phyloP scores from a whole-genome alignment of 2,113 vertebrate genomes.

The Poecile atricapillus region DNA sequence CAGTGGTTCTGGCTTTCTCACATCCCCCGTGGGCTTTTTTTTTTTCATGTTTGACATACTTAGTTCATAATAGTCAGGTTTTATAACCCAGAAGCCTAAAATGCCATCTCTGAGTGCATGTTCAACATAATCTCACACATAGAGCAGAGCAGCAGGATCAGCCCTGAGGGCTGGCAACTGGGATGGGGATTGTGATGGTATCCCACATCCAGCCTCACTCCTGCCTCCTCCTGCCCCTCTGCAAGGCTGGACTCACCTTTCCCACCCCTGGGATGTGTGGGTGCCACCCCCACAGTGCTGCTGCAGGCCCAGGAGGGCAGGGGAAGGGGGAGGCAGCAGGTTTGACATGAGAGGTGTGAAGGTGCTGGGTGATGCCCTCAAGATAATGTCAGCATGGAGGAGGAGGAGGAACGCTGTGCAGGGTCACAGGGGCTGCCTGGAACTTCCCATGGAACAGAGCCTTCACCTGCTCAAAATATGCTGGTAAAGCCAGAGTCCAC shows the following conservation, averaged over 20 bases:
- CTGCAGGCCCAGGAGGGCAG: background rate
- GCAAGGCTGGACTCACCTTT: background rate
- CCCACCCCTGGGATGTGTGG: accelerated
- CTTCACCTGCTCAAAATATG: background rate
- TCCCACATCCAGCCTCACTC: background rate
- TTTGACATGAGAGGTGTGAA: background rate
- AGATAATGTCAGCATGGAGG: accelerated
- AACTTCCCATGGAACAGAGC: background rate
- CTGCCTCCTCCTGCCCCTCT: background rate
- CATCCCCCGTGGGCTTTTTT: background rate
- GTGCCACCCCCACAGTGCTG: accelerated
- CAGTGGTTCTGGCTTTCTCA: background rate
- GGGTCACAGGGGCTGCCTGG: background rate
- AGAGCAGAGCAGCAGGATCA: background rate
- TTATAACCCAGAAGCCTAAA: background rate
- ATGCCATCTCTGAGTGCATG: background rate
- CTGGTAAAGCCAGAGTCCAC: background rate
- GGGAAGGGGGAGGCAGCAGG: background rate
- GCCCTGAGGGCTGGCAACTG: accelerated
- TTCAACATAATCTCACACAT: background rate
- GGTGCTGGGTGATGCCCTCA: accelerated
- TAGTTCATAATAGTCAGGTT: background rate
- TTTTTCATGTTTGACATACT: background rate
- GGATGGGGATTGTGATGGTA: background rate
- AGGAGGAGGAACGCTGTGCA: background rate